Conservation (phyloP, 2,113 vertebrate species). For the Istiophorus platypterus region DNA sequence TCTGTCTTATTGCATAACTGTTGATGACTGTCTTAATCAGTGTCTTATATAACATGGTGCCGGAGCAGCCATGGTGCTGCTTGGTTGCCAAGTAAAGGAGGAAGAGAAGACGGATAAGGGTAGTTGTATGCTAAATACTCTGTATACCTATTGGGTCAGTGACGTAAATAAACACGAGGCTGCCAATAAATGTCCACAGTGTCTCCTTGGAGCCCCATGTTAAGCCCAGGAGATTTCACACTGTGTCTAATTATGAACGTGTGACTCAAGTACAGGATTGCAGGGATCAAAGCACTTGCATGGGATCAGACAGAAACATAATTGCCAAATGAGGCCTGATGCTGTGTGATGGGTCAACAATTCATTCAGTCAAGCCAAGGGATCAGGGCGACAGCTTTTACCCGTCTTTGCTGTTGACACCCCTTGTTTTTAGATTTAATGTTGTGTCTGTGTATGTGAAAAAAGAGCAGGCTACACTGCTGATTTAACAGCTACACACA, state of each 20-base stretch:
- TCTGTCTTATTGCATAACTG: conserved; percentile 43
- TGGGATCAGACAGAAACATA: conserved; percentile 18
- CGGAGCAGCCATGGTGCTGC: conserved; percentile 19
- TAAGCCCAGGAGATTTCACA: not conserved
- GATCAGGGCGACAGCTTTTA: not conserved
- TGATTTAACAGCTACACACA: not conserved
- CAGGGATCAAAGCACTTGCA: conserved; percentile 29
- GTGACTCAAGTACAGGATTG: conserved; percentile 24
- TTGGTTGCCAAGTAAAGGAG: conserved; percentile 64
- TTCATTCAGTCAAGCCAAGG: conserved; percentile 6
- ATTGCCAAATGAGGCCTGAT: conserved; percentile 19
- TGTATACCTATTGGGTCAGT: conserved; percentile 8
- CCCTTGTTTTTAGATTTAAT: conserved; percentile 5
- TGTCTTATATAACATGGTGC: conserved; percentile 47
- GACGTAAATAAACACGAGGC: conserved; percentile 30
- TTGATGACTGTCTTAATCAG: conserved; percentile 33
- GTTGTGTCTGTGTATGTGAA: not conserved
- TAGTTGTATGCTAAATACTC: conserved; percentile 30
- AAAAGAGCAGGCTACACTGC: not conserved
- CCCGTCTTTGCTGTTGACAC: not conserved
- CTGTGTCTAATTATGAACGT: conserved; percentile 11
- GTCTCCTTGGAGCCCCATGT: conserved; percentile 21
- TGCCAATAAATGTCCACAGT: not conserved
- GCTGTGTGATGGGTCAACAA: conserved; percentile 1
- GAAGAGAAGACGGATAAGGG: not conserved